These are phyloP conservation scores for Octonoba sinensis DNA, from an alignment of 2,888 invertebrate genomes.

Conservation along the genomic window DNA sequence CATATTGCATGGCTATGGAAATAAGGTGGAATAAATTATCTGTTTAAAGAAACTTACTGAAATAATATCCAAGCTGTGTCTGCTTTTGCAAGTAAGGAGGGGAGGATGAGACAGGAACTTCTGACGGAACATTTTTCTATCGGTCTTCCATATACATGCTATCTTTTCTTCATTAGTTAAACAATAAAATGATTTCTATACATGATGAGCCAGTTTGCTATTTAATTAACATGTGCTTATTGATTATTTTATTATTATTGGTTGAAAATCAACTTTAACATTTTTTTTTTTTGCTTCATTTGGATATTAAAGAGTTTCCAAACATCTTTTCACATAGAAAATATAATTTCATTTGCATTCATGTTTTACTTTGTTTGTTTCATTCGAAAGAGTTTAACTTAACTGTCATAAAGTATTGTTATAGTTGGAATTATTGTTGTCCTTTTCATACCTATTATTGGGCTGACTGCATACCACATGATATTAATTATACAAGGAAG, in stretches of 20 bases:
- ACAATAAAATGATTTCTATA: too few relatives aligned
- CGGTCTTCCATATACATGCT: not conserved
- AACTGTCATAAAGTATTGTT: constrained; percentile 45
- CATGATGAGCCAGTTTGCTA: too few relatives aligned
- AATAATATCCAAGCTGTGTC: too few relatives aligned
- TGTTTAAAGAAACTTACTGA: too few relatives aligned
- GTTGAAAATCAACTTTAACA: not conserved
- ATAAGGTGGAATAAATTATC: too few relatives aligned
- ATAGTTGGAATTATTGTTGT: constrained; percentile 92
- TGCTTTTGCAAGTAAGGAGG: too few relatives aligned
- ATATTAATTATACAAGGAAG: constrained; percentile 95
- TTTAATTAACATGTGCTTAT: too few relatives aligned
- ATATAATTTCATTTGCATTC: constrained; percentile 6
- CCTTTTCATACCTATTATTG: constrained; percentile 95
- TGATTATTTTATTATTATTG: not conserved
- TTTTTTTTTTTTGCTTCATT: not conserved
- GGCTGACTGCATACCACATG: constrained; percentile 97
- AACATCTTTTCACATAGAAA: not conserved
- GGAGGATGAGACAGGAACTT: too few relatives aligned
- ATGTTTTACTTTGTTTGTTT: not conserved
- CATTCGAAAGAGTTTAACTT: constrained; percentile 3
- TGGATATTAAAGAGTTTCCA: not conserved
- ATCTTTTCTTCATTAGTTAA: not conserved
- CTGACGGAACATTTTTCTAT: too few relatives aligned
- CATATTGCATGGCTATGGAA: too few relatives aligned